Percentiles rank a stretch among this genome's conserved stretches.
phyloP scores from a whole-genome alignment of 2,888 invertebrate species.

The Chesias legatella region DNA sequence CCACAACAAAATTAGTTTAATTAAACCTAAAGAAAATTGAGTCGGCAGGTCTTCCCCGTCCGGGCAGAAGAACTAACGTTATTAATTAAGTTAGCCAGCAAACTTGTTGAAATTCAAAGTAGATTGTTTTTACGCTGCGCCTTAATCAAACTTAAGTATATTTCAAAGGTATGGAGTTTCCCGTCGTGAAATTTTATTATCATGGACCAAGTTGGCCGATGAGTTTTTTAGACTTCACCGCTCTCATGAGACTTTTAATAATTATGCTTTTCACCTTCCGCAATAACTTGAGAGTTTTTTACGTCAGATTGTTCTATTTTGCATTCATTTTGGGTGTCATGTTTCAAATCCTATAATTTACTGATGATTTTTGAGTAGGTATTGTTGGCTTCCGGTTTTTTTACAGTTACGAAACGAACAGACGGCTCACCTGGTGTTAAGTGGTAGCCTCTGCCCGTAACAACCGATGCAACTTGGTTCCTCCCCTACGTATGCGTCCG shows the following conservation, averaged over 20 bases:
- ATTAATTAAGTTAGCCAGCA: slow-evolving; percentile 64
- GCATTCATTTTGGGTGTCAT: no score
- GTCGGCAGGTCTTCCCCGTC: neutral
- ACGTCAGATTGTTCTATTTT: no score
- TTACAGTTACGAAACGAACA: no score
- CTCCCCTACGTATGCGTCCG: no score
- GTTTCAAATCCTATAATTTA: neutral
- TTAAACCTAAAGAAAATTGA: slow-evolving; percentile 22
- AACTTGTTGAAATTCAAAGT: slow-evolving; percentile 50
- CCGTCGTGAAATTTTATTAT: slow-evolving; percentile 40
- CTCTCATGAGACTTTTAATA: slow-evolving; percentile 18
- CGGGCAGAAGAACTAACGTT: slow-evolving; percentile 41
- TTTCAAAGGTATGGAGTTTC: slow-evolving; percentile 42
- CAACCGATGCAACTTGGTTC: no score
- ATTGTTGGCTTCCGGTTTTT: no score
- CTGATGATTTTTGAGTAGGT: no score
- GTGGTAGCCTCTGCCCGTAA: no score
- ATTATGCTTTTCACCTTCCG: slow-evolving; percentile 5
- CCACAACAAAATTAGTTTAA: slow-evolving; percentile 11
- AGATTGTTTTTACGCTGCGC: slow-evolving; percentile 61
- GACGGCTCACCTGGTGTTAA: no score
- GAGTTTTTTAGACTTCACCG: slow-evolving; percentile 33
- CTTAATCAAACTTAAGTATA: slow-evolving; percentile 60
- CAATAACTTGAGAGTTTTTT: neutral
- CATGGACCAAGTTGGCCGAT: slow-evolving; percentile 31